Conservation (phyloP, 2,797 vertebrate genomes). For the Poeciliopsis presidionis region DNA sequence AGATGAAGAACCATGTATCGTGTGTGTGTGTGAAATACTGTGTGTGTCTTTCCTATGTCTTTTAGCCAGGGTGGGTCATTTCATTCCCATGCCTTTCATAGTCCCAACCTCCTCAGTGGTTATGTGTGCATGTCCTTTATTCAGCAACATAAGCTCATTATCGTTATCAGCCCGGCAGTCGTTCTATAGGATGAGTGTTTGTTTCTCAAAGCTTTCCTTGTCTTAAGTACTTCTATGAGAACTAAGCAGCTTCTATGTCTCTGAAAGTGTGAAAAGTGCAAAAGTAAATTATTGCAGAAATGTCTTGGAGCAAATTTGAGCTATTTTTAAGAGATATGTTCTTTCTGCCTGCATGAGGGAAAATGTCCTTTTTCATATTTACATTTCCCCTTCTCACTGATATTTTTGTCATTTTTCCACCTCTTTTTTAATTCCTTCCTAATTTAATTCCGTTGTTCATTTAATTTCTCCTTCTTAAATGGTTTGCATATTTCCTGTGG, state of each 20-base stretch:
- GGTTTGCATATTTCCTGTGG: not conserved
- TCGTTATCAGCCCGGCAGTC: constrained; percentile 51
- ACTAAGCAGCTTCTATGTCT: constrained; percentile 28
- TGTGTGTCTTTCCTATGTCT: constrained; percentile 47
- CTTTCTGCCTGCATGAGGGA: constrained; percentile 8
- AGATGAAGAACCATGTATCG: not conserved
- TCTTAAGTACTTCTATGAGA: constrained; percentile 41
- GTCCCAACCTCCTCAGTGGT: not conserved
- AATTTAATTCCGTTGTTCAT: not conserved
- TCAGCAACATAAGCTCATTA: constrained; percentile 54
- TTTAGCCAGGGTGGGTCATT: constrained; percentile 64
- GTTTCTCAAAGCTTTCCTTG: constrained; percentile 50
- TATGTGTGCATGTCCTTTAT: constrained; percentile 36
- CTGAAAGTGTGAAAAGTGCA: not conserved
- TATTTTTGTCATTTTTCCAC: not conserved
- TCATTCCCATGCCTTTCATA: constrained; percentile 11
- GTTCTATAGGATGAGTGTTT: constrained; percentile 34
- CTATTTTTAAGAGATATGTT: constrained; percentile 11
- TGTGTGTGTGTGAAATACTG: constrained; percentile 5
- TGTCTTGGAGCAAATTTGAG: constrained; percentile 14
- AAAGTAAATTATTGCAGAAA: not conserved
- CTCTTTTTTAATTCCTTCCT: not conserved
- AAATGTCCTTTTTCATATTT: not conserved
- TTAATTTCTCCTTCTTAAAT: not conserved
- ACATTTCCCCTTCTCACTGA: not conserved